phyloP scores from a whole-genome alignment of 2,888 invertebrate genomes.

The Crossocerus cetratus region DNA sequence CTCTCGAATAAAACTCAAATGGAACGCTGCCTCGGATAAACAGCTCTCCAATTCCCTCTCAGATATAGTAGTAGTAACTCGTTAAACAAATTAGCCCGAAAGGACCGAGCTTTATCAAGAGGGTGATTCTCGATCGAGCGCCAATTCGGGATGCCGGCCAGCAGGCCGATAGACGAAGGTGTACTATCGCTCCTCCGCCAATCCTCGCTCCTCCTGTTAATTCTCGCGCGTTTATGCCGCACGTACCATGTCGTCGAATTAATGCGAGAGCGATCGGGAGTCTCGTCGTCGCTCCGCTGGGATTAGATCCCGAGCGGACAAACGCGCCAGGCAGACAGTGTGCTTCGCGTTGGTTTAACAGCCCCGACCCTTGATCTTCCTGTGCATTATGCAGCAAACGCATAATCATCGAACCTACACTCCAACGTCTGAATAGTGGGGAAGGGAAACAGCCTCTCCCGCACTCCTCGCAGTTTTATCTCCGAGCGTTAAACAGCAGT shows the following conservation, averaged over 20 bases:
- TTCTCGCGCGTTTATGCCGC: conserved; percentile 18
- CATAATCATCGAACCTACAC: no score
- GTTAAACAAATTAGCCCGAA: no score
- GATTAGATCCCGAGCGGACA: conserved; percentile 42
- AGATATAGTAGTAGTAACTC: no score
- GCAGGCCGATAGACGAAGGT: not conserved
- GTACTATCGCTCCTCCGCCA: not conserved
- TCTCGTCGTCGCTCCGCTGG: conserved; percentile 8
- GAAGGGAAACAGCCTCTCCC: no score
- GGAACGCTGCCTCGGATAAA: no score
- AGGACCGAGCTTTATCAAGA: no score
- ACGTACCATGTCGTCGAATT: conserved; percentile 30
- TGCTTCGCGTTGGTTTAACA: conserved; percentile 30
- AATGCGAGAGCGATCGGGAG: conserved; percentile 33
- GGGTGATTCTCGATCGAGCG: not conserved
- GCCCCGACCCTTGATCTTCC: conserved; percentile 35
- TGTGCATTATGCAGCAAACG: conserved; percentile 28
- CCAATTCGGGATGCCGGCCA: not conserved
- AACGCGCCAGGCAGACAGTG: conserved; percentile 30
- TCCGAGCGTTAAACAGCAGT: no score
- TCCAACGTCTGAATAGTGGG: no score
- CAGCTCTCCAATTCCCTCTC: no score
- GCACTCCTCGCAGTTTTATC: no score
- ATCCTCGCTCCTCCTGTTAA: conserved; percentile 24
- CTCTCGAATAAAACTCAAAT: no score